Base-by-base conservation (phyloP, 2,888 invertebrate genomes). In the Archaeoteleia sp. region DNA sequence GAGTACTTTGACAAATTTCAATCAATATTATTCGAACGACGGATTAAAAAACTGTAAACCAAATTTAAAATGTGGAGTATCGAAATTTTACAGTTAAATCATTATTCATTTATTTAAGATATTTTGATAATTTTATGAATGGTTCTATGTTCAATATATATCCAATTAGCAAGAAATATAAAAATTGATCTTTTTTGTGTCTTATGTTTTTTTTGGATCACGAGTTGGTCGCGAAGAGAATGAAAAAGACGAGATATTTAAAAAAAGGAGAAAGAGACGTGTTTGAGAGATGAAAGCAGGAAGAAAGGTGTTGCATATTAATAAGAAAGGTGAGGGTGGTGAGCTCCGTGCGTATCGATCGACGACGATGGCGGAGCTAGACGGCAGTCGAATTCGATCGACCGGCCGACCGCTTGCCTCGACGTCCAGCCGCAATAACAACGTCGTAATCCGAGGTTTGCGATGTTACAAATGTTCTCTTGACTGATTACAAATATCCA, bases 281-380 rank as follows among this genome's bases (percentile, higher is more conserved):
- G 25, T 15, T 9, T n/a, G n/a, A 39, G 35, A 30, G 29, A 39
- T 43, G 45, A 55, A 30, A 48, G 10, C 29, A 53, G 39, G 55
- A 49, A 37, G 25, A 34, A 43, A 53, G 53, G 48, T 35, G 34
- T 54, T 37, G 55, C 46, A 57, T 57, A 57, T 57, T 57, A 57
- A 57, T 57, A 51, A 39, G 48, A 37, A 54, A 49, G 49, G 29
- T 1, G 42, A 34, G 53, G 61, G 32, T 20, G 46, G 54, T 55
- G 46, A 42, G 51, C 51, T 54, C 61, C 42, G 55, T 42, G 32
- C 48, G 43, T 60, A 46, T 53, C 63, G 58, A 60, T 63, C 62
- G 67, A 10, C 35, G 54, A 35, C 43, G 27, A 43, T 20, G 29
- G 43, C 45, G 17, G 29, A 45, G 9, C 35, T 23, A 54, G 29